Base-by-base conservation (phyloP, 2,888 invertebrate species). In the Nebria brevicollis region DNA sequence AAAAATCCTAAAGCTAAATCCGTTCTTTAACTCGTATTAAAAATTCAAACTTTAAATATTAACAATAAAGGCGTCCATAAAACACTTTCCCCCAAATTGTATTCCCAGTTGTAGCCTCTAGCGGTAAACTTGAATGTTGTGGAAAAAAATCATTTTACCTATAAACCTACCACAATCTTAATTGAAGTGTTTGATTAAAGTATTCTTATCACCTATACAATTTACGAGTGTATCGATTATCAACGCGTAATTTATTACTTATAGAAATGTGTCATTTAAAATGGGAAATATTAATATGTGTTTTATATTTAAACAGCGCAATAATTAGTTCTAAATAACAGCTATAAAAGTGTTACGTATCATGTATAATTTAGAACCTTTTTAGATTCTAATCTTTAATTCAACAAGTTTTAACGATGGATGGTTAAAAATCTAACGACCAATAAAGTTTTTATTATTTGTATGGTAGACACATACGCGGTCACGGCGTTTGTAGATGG, bases 271-370 rank as follows among this genome's bases (percentile, higher is more conserved):
- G 8, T 11, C 8, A 54, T 54, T 54, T 54, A 8, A 13, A 54
- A 54, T 54, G 2, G 54, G 54, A 54, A 54, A 54, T 13, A 54
- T 54, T 7, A 54, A 34, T 34, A 34, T 34, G 34, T 34, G 34
- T 34, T 34, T 54, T 11, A 54, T 54, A 11, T 54, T 54, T 54
- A 54, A 54, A 54, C 54, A 54, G 11, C 11, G 54, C 54, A 70
- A 70, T 70, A 70, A 70, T 70, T 70, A 70, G 70, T 34, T 25
- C 70, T 34, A 70, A 26, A 70, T 70, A 70, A 70, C 70, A 70
- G 34, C 70, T 70, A 70, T 70, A 70, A 70, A 70, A 25, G 70
- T 70, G 70, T 70, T 70, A 70, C 70, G 70, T 70, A 26, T 70
- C 70, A 70, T 34, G 34, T 70, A 70, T 70, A 54, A 54, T 54